Evolutionary conservation across 2,797 vertebrate genomes (phyloP).

Genomic region (Phalanger gymnotis): DNA sequence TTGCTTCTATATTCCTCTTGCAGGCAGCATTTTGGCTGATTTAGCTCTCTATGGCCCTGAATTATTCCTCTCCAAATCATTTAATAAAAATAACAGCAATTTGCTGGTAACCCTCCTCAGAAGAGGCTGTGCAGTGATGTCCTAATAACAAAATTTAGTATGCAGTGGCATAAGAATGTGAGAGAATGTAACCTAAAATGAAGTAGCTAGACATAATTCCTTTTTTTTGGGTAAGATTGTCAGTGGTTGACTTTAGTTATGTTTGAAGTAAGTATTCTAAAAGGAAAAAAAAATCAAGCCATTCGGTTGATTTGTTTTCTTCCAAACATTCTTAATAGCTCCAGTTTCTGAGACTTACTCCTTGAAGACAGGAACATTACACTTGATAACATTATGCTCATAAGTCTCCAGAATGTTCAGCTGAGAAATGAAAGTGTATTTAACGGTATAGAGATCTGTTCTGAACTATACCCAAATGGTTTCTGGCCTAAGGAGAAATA

Average conservation of each 20-base stretch:
- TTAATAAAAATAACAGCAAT: constrained; percentile 70
- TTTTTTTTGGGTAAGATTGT: constrained; percentile 52
- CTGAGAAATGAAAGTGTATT: constrained; percentile 73
- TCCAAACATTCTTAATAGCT: constrained; percentile 64
- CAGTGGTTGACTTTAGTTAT: constrained; percentile 44
- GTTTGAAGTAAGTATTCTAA: constrained; percentile 64
- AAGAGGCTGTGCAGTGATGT: constrained; percentile 53
- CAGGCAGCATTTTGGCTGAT: constrained; percentile 67
- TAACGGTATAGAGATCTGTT: constrained; percentile 56
- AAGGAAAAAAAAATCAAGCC: constrained; percentile 14
- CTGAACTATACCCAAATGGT: constrained; percentile 47
- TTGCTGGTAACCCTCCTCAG: constrained; percentile 65
- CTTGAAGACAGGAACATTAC: constrained; percentile 55
- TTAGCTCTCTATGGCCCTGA: constrained; percentile 69
- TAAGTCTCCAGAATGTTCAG: constrained; percentile 63
- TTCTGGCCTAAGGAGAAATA: constrained; percentile 57
- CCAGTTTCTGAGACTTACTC: constrained; percentile 69
- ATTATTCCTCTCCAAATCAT: constrained; percentile 70
- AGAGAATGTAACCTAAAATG: constrained; percentile 46
- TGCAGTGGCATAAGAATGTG: constrained; percentile 31
- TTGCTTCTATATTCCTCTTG: constrained; percentile 47
- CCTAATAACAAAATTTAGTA: constrained; percentile 65
- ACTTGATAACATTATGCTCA: constrained; percentile 37
- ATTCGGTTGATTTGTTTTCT: constrained; percentile 68
- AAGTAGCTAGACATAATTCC: constrained; percentile 30